Evolutionary conservation across 2,797 vertebrate species (phyloP).

Genomic region (Siniperca obscura): DNA sequence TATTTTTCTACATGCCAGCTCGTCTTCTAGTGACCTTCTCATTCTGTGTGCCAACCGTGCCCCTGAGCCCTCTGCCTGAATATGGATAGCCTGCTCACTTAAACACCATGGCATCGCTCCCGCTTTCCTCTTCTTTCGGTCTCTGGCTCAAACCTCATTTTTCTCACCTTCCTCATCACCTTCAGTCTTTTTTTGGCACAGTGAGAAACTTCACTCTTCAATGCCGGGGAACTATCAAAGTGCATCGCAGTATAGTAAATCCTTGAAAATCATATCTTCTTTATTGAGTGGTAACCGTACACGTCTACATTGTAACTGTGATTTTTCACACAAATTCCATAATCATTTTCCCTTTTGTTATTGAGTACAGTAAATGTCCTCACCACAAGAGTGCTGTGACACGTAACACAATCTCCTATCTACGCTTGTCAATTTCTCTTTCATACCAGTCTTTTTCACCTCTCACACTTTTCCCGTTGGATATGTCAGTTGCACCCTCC

Average conservation of each 20-base stretch:
- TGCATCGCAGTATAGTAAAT: slow-evolving; percentile 1
- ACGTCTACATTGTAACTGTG: not conserved
- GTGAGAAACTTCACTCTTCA: slow-evolving; percentile 46
- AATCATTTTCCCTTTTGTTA: not conserved
- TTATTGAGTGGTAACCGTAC: not conserved
- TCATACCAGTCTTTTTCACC: slow-evolving; percentile 14
- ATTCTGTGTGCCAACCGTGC: slow-evolving; percentile 63
- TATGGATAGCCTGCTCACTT: slow-evolving; percentile 77
- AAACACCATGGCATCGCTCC: slow-evolving; percentile 57
- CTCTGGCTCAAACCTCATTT: slow-evolving; percentile 42
- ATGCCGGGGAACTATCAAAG: slow-evolving; percentile 17
- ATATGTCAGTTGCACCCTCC: slow-evolving; percentile 13
- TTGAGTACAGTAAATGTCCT: not conserved
- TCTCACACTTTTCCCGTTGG: slow-evolving; percentile 8
- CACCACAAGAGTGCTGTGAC: not conserved
- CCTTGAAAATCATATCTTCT: slow-evolving; percentile 4
- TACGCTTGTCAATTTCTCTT: slow-evolving; percentile 1
- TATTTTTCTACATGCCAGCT: slow-evolving; percentile 52
- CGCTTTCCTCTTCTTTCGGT: slow-evolving; percentile 1
- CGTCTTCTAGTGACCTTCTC: slow-evolving; percentile 73
- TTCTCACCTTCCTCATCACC: slow-evolving; percentile 68
- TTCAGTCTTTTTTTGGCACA: slow-evolving; percentile 47
- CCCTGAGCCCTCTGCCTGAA: slow-evolving; percentile 73
- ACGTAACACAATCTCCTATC: not conserved
- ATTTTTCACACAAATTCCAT: slow-evolving; percentile 12